Conservation (phyloP, 2,888 invertebrate genomes). For the Patella pellucida region DNA sequence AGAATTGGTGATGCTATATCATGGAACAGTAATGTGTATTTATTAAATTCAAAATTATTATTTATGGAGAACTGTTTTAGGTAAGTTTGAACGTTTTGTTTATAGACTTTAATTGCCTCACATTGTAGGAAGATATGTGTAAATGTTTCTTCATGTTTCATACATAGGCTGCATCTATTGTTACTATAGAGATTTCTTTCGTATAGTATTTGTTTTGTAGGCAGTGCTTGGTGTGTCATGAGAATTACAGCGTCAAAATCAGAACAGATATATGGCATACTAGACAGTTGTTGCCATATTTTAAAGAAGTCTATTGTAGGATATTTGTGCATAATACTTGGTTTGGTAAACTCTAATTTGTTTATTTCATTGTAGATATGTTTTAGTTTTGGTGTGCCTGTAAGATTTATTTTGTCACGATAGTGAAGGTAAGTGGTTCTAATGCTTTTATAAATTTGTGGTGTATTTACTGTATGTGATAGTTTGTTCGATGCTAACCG, state of each 20-base stretch:
- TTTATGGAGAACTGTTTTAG: no score
- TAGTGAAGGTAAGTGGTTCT: neutral
- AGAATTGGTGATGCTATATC: no score
- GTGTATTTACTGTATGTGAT: no score
- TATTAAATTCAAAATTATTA: no score
- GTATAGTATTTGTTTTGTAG: neutral
- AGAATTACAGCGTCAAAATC: neutral
- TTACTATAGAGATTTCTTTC: neutral
- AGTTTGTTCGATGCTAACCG: neutral
- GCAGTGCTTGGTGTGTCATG: neutral
- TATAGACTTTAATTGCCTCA: neutral
- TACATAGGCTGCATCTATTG: neutral
- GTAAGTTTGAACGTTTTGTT: no score
- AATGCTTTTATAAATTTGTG: neutral
- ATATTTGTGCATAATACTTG: no score
- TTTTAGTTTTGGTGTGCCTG: neutral
- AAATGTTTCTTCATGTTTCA: neutral
- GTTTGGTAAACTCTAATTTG: neutral
- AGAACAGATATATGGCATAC: no score
- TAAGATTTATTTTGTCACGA: neutral
- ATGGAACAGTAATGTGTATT: no score
- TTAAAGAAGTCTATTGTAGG: no score
- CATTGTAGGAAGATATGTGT: slow-evolving; percentile 2
- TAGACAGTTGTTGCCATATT: no score
- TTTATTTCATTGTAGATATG: neutral